These are phyloP conservation scores for Ciconia boyciana DNA, from an alignment of 2,113 vertebrate genomes.

Conservation along the genomic window DNA sequence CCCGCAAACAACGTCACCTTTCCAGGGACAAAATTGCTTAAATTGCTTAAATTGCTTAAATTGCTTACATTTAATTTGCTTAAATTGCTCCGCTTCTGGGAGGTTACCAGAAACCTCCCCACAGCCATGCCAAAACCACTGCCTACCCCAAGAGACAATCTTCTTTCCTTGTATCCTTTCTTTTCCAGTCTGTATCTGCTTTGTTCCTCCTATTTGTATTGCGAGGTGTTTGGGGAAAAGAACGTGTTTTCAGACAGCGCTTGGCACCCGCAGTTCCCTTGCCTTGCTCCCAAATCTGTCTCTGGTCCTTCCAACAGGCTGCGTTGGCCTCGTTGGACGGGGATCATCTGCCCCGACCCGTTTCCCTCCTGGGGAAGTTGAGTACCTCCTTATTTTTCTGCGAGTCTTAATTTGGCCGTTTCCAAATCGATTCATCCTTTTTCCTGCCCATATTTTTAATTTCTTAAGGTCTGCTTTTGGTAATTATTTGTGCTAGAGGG, in stretches of 20 bases:
- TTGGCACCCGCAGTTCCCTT: not conserved
- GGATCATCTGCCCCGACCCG: rapidly evolving
- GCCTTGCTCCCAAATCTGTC: not conserved
- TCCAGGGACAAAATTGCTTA: too few relatives aligned
- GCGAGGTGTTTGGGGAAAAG: not conserved
- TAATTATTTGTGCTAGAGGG: not conserved
- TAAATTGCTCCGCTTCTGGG: not conserved
- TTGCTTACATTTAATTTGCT: too few relatives aligned
- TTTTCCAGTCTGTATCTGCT: not conserved
- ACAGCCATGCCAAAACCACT: too few relatives aligned
- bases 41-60: too few relatives aligned
- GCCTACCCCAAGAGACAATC: not conserved
- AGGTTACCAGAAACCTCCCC: not conserved
- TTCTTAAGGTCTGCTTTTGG: not conserved
- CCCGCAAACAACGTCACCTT: not conserved
- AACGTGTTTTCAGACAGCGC: not conserved
- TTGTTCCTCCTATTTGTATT: not conserved
- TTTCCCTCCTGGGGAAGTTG: not conserved
- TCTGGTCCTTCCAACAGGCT: not conserved
- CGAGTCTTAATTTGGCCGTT: rapidly evolving
- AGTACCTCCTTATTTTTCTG: not conserved
- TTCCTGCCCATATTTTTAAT: not conserved
- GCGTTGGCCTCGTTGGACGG: rapidly evolving
- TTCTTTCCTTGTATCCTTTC: not conserved
- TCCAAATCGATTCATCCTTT: not conserved